A percentile compares a stretch with the other conserved stretches of the same genome.
Evolutionary conservation across 2,113 vertebrate genomes (phyloP).

Genomic region (Antechinus flavipes): DNA sequence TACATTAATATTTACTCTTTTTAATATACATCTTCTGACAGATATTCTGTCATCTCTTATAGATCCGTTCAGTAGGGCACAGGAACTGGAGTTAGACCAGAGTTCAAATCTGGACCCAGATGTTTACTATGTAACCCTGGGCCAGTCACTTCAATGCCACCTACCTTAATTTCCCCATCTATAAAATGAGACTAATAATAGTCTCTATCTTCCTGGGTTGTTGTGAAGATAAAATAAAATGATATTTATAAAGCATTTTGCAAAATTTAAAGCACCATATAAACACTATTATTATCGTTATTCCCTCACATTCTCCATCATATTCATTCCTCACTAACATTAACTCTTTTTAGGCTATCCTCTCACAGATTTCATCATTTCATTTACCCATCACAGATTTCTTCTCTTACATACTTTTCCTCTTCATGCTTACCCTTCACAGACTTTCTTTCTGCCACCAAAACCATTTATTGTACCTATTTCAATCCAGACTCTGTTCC

Average conservation of each 20-base stretch:
- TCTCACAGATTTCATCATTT: not conserved
- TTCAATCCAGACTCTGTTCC: not conserved
- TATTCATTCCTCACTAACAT: not conserved
- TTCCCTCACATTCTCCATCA: not conserved
- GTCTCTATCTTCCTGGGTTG: not conserved
- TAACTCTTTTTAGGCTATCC: not conserved
- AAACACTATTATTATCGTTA: not conserved
- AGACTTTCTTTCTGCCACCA: not conserved
- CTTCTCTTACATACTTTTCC: not conserved
- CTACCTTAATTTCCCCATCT: not conserved
- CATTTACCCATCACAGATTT: not conserved
- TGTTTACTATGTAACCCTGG: not conserved
- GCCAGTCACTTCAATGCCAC: not conserved
- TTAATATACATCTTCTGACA: not conserved
- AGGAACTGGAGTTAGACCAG: not conserved
- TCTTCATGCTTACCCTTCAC: not conserved
- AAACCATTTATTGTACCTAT: not conserved
- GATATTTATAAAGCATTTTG: not conserved
- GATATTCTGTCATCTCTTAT: not conserved
- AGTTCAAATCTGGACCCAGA: not conserved
- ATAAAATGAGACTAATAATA: not conserved
- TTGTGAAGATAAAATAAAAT: not conserved
- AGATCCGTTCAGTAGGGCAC: not conserved
- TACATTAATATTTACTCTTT: not conserved
- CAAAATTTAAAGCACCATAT: not conserved